Conservation (phyloP, 2,113 vertebrate species). For the Triplophysa rosa region DNA sequence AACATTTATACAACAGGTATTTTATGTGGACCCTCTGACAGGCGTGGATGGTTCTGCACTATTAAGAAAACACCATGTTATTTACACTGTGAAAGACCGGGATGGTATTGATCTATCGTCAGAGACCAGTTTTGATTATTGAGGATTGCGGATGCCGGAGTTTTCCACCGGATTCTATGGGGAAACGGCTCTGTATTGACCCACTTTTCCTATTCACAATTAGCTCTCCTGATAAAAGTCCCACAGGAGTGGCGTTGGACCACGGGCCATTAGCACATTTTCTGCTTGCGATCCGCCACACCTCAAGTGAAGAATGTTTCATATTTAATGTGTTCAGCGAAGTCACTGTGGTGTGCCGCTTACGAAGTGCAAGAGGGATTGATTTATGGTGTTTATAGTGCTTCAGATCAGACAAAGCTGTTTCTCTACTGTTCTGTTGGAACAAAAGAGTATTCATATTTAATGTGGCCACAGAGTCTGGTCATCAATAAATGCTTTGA, state of each 20-base stretch:
- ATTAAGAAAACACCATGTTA: not conserved
- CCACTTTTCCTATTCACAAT: slow-evolving; percentile 56
- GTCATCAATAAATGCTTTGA: slow-evolving; percentile 58
- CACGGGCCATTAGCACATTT: not conserved
- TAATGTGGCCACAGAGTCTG: slow-evolving; percentile 59
- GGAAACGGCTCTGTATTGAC: slow-evolving; percentile 61
- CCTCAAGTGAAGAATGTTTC: not conserved
- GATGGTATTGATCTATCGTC: not conserved
- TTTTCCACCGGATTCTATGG: slow-evolving; percentile 39
- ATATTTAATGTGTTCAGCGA: not conserved
- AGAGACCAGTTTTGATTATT: slow-evolving; percentile 62
- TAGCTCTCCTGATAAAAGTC: not conserved
- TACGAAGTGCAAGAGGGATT: slow-evolving; percentile 28
- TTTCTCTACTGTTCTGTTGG: slow-evolving; percentile 42
- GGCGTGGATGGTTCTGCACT: not conserved
- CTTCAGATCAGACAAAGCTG: slow-evolving; percentile 39
- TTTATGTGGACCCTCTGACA: not conserved
- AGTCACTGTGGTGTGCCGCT: not conserved
- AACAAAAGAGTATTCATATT: slow-evolving; percentile 64
- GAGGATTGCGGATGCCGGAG: slow-evolving; percentile 54
- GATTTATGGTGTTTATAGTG: slow-evolving; percentile 37
- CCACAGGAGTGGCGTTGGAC: not conserved
- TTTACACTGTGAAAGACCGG: slow-evolving; percentile 10
- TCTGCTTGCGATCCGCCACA: not conserved
- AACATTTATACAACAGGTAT: not conserved